Base-by-base conservation (phyloP, 2,113 vertebrate species). In the Osmerus eperlanus region DNA sequence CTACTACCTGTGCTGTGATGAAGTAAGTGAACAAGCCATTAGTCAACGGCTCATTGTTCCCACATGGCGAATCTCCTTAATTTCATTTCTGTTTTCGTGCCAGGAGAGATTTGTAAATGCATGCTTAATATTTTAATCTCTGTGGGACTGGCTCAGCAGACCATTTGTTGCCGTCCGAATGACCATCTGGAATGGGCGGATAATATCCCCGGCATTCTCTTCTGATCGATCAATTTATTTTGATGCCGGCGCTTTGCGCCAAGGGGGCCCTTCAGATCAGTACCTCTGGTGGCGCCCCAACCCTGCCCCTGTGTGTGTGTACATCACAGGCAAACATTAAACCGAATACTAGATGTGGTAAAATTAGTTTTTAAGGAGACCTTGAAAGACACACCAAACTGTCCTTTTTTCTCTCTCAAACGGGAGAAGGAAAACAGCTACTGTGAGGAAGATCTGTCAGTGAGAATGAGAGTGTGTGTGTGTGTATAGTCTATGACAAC, bases 121-220 rank as follows among this genome's bases (percentile, higher is more conserved):
- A 84, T 83, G 83, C 82, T 74, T 87, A 88, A 90, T 87, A 85
- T 89, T 90, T 90, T 88, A 85, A 86, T 89, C 87, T 90, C 87
- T 68, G 78, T 82, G 87, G 85, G 87, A 82, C 84, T 75, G 75
- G 83, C 84, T 81, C 76, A 73, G 54, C 77, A 79, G 80, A 88
- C 81, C 90, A 88, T 88, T 89, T 91, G 85, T 87, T 78, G 79
- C 84, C 84, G 81, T 88, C 87, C 81, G 80, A 88, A 84, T 83
- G 84, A 88, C 90, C 90, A 91, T 91, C 90, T 92, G 91, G 88
- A 89, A 87, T 80, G 78, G 77, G 77, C 85, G 83, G 85, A 89
- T 89, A 88, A 86, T 87, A 83, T 86, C 78, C 63, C 54, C 62
- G 11, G 65, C 78, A 61, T 78, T 81, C 81, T 41, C 76, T 60